Conservation (phyloP, 1,140 invertebrate species). For the Tribolium madens region DNA sequence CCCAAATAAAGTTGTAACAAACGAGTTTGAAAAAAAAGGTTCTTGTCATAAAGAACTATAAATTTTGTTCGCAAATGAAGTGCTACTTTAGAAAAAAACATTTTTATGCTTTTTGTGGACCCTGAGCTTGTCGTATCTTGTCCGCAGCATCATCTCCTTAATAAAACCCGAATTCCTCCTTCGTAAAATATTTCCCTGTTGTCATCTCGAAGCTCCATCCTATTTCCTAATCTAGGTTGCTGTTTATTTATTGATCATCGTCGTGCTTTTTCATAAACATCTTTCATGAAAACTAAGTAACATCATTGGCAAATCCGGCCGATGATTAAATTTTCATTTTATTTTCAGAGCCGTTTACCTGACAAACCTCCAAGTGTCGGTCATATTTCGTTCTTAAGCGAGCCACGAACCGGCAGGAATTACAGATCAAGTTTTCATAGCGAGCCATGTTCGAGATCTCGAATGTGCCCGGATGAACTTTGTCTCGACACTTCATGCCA, state of each 20-base stretch:
- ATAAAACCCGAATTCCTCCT: not conserved
- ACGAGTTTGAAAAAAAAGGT: no score
- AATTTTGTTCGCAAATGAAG: no score
- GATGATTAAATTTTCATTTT: slow-evolving; percentile 13
- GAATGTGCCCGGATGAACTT: slow-evolving; percentile 23
- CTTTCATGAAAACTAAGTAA: not conserved
- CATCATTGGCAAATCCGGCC: no score
- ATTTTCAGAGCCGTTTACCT: slow-evolving; percentile 3
- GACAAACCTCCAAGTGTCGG: slow-evolving; percentile 6
- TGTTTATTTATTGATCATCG: not conserved
- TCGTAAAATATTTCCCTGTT: not conserved
- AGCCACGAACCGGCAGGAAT: slow-evolving; percentile 11
- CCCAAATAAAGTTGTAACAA: no score
- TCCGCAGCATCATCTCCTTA: not conserved
- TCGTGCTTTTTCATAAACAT: not conserved
- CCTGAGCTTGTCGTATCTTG: not conserved
- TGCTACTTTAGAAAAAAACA: no score
- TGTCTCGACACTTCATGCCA: slow-evolving; percentile 28
- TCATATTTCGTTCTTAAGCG: slow-evolving; percentile 30
- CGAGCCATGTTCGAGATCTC: slow-evolving; percentile 13
- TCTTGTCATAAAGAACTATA: no score
- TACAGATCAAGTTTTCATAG: slow-evolving; percentile 37
- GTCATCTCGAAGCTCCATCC: not conserved
- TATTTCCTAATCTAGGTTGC: not conserved
- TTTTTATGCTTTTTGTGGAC: no score